Evolutionary conservation across 2,888 invertebrate genomes (phyloP), one percentile per base, ranked within the genome.

Genomic region (Leistus spinibarbis): DNA sequence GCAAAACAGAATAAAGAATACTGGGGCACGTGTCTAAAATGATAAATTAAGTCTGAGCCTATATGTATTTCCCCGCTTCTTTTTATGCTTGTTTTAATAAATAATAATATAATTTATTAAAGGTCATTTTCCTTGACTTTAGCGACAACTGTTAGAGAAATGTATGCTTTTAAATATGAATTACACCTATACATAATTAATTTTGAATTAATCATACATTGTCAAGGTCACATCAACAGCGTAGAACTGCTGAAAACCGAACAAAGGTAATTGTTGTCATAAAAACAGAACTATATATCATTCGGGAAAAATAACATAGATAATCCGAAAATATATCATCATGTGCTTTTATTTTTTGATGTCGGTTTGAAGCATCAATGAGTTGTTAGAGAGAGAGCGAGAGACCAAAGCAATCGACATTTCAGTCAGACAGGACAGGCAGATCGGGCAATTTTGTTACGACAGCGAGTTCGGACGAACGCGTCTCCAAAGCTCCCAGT

Each of bases 301-400:
- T 19, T 10, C 60, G 19, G 17, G 60, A 60, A 60, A 60, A 60
- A 60, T 60, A 20, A 22, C 60, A 20, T 19, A 60, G 19, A 60
- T 60, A 60, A 60, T 60, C 17, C 60, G 19, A 22, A 60, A 60
- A 60, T 60, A 60, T 60, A 60, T 60, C 60, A 60, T 60, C 54
- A 5, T 3, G 5, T 54, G 54, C 17, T 3, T 54, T 17, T 60
- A 2, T 5, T 4, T 40, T 40, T 40, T 40, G 40, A 13, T 40
- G 40, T 40, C 40, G 40, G 10, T 40, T 40, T 13, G 40, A 40
- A 40, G 40, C 19, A 60, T 16, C 17, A n/a, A 16, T n/a, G 17
- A 60, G 60, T 10, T 22, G 22, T 10, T 60, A 3, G 60, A 60
- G 40, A 13, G 60, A 16, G 17, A 22, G 5, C 54, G 16, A 3